Percentiles rank a stretch among this genome's conserved stretches.
phyloP scores from a whole-genome alignment of 1,140 invertebrate genomes.

The Brachionus paranguensis region DNA sequence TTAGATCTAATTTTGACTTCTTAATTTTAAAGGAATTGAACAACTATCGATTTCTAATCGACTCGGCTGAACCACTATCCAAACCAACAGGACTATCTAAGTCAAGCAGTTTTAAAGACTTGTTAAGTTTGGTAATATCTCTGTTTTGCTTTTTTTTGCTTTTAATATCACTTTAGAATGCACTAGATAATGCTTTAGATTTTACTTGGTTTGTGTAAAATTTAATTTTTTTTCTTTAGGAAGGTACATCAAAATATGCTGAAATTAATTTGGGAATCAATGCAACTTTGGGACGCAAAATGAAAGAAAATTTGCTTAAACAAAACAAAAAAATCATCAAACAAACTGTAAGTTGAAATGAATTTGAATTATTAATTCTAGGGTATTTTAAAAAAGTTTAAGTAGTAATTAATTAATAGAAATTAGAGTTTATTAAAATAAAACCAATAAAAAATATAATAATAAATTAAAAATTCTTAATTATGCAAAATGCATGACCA shows the following conservation, averaged over 20 bases:
- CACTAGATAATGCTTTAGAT: neutral
- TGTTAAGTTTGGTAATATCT: slow-evolving; percentile 21
- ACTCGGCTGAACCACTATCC: neutral
- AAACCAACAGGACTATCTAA: slow-evolving; percentile 6
- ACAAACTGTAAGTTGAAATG: neutral
- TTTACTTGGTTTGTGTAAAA: neutral
- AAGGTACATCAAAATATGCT: slow-evolving; percentile 92
- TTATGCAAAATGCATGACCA: too few species aligned
- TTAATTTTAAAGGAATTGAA: slow-evolving; percentile 17
- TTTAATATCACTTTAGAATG: neutral
- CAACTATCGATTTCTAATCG: slow-evolving; percentile 22
- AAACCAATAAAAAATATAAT: too few species aligned
- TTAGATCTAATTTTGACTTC: neutral
- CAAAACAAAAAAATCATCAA: slow-evolving; percentile 26
- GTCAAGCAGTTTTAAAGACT: slow-evolving; percentile 18
- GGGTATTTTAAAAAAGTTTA: neutral
- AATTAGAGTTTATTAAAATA: too few species aligned
- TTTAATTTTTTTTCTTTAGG: slow-evolving; percentile 51
- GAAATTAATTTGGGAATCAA: slow-evolving; percentile 57
- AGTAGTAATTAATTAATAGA: too few species aligned
- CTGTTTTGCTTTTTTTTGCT: neutral
- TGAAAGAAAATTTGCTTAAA: slow-evolving; percentile 11
- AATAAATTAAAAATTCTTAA: too few species aligned
- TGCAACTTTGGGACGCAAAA: slow-evolving; percentile 21
- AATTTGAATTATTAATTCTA: neutral